Evolutionary conservation across 64 coral and sea anemone genomes (phyloP).

Genomic region (Acropora yongei): DNA sequence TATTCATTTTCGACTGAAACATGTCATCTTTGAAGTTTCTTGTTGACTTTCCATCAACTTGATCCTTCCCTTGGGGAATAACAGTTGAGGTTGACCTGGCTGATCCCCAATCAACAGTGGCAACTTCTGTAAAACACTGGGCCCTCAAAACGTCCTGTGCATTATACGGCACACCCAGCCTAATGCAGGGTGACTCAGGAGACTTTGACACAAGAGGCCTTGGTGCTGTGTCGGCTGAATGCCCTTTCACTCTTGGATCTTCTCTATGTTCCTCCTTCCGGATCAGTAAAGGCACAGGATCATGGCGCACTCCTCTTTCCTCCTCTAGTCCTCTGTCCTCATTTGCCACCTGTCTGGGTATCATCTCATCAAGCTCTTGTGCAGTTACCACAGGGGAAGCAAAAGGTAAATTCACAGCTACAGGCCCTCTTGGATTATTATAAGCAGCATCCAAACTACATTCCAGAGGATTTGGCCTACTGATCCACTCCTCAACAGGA

Average conservation of each 20-base stretch:
- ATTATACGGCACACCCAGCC: slow-evolving; percentile 10
- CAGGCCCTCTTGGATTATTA: not conserved
- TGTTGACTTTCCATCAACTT: not conserved
- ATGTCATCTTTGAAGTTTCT: not conserved
- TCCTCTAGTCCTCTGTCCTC: not conserved
- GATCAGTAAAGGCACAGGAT: not conserved
- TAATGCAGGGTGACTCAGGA: not conserved
- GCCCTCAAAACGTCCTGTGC: not conserved
- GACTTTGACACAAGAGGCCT: not conserved
- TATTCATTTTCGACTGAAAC: not conserved
- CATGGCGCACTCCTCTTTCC: not conserved
- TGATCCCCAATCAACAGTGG: not conserved
- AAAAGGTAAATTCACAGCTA: not conserved
- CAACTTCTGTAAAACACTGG: not conserved
- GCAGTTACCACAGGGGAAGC: not conserved
- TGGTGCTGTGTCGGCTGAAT: not conserved
- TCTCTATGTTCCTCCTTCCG: slow-evolving; percentile 27
- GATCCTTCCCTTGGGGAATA: not conserved
- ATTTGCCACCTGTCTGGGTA: not conserved
- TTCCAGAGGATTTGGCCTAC: slow-evolving; percentile 9
- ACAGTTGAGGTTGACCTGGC: not conserved
- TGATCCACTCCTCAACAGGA: slow-evolving; percentile 22
- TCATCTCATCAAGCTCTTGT: not conserved
- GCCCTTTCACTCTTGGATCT: slow-evolving; percentile 10
- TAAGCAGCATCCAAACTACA: not conserved